Evolutionary conservation across 1,140 invertebrate species (phyloP), one percentile per base, ranked within the genome.

Genomic region (Apis cerana): DNA sequence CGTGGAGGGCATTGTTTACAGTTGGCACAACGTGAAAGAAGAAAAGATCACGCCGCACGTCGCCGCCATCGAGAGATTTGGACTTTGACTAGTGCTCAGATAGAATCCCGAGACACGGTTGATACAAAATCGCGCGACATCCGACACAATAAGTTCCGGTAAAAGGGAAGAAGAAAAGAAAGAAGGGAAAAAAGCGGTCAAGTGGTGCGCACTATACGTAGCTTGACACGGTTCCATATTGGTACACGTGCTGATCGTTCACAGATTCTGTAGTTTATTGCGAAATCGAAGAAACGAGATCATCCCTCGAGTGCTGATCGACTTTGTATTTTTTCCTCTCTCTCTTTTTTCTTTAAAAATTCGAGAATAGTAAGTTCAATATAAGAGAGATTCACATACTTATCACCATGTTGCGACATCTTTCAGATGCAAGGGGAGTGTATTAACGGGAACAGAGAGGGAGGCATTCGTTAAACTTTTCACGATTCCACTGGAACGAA

Each of bases 1-100:
- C 75, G 81, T 58, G 68, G 15, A 43, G 58, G 54, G 65, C 65
- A 70, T 77, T 82, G 81, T 82, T 87, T 79, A 75, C 84, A 86
- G 85, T 87, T 86, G 85, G 86, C 85, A 86, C 64, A 86, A 50
- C 65, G 69, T 23, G 70, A 72, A 79, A 65, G 74, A 67, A 75
- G 75, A 78, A 79, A 84, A 65, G 74, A 54, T 59, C 56, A 33
- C 74, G 64, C 61, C 23, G 77, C 56, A 50, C 71, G 33, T 80
- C 74, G 75, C 23, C 70, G 67, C 21, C 19, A 12, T 56, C 70
- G 52, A 75, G 80, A 70, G 75, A 70, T 54, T 80, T 59, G 62
- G 80, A 79, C 84, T 61, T 52, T 84, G 74, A 76, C 64, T 83
- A 83, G 72, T 48, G 76, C 64, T 83, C 64, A 61, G 83, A 71